A percentile compares a stretch with the other conserved stretches of the same genome.
These are phyloP conservation scores for Struthidea cinerea DNA, from an alignment of 2,113 vertebrate genomes.

Conservation along the genomic window DNA sequence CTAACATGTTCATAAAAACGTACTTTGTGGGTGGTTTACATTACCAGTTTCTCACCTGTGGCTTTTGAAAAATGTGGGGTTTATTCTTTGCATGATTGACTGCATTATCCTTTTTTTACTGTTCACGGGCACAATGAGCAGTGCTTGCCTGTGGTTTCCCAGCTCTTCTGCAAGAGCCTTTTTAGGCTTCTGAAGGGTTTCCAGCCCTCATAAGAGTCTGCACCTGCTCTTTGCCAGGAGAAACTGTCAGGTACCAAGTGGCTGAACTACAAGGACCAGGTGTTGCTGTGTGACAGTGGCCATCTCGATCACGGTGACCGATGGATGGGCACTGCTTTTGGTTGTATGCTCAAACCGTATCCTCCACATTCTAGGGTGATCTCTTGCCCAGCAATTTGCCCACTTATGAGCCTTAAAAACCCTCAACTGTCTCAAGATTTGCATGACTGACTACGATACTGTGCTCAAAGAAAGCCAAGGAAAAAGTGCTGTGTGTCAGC, in stretches of 20 bases:
- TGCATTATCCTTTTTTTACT: not conserved
- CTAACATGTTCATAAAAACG: not conserved
- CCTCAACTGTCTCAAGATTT: not conserved
- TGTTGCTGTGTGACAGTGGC: rapidly evolving
- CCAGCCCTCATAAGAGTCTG: not conserved
- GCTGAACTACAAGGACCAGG: not conserved
- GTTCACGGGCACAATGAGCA: not conserved
- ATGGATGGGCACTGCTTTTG: not conserved
- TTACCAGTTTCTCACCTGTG: not conserved
- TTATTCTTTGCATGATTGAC: not conserved
- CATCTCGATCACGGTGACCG: rapidly evolving
- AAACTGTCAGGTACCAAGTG: not conserved
- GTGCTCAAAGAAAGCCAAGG: not conserved
- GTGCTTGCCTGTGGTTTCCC: not conserved
- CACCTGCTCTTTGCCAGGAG: not conserved
- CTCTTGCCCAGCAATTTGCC: not conserved
- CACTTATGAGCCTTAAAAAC: not conserved
- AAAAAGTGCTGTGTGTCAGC: not conserved
- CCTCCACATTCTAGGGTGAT: not conserved
- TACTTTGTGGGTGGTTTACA: not conserved
- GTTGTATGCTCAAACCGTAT: rapidly evolving
- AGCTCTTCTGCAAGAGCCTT: not conserved
- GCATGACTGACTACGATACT: not conserved
- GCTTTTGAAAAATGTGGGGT: not conserved
- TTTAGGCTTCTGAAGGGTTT: not conserved